Evolutionary conservation across 2,888 invertebrate species (phyloP).

Genomic region (Nemapogon koenigi): DNA sequence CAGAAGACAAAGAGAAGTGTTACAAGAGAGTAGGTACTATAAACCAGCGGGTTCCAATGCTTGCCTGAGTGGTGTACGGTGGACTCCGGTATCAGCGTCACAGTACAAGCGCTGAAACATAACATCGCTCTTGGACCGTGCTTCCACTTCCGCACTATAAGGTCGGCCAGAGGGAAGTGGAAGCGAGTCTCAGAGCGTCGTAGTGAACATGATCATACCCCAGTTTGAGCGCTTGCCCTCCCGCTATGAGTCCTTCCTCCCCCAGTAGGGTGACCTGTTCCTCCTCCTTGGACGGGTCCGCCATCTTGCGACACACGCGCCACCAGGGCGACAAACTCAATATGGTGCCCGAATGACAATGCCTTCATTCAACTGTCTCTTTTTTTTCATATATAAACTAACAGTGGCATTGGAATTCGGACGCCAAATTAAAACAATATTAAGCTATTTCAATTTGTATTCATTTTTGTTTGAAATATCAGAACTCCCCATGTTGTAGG

Average conservation of each 20-base stretch:
- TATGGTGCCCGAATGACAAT: slow-evolving; percentile 73
- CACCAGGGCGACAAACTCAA: slow-evolving; percentile 63
- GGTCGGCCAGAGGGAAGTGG: slow-evolving; percentile 32
- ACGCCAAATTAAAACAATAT: no score
- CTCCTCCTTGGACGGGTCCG: slow-evolving; percentile 95
- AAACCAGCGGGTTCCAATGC: slow-evolving; percentile 64
- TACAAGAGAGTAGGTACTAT: slow-evolving; percentile 58
- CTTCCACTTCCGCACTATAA: slow-evolving; percentile 38
- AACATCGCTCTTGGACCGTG: slow-evolving; percentile 56
- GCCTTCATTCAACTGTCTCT: no score
- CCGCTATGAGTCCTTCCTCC: slow-evolving; percentile 93
- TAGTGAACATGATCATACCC: slow-evolving; percentile 78
- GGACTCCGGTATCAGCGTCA: slow-evolving; percentile 74
- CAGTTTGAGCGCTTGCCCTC: slow-evolving; percentile 96
- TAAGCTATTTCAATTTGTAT: no score
- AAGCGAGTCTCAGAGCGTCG: slow-evolving; percentile 40
- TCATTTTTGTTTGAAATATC: no score
- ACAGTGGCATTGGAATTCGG: no score
- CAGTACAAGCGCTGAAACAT: slow-evolving; percentile 80
- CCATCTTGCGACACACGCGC: slow-evolving; percentile 84
- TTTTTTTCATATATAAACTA: no score
- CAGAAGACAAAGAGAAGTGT: slow-evolving; percentile 52
- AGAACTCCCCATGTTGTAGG: no score
- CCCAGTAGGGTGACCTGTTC: slow-evolving; percentile 95
- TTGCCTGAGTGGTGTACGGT: slow-evolving; percentile 81